Percentiles rank a stretch among this genome's conserved stretches.
phyloP scores from a whole-genome alignment of 1,140 invertebrate species.

The Hyposmocoma kahamanoa region DNA sequence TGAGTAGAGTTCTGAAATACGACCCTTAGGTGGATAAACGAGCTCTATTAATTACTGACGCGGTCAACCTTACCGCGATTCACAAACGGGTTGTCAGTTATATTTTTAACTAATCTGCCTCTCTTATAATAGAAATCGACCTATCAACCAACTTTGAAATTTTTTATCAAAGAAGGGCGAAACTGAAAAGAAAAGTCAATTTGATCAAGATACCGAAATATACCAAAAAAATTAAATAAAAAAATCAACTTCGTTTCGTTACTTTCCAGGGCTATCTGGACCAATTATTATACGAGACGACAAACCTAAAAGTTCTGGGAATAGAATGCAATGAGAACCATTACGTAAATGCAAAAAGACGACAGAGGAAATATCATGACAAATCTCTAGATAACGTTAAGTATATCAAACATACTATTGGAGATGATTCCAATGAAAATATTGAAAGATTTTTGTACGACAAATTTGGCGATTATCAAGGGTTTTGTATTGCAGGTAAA shows the following conservation, averaged over 20 bases:
- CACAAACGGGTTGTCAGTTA: no score
- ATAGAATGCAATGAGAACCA: conserved; percentile 79
- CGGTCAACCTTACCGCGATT: no score
- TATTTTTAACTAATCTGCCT: no score
- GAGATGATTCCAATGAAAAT: conserved; percentile 55
- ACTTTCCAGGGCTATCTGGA: conserved; percentile 83
- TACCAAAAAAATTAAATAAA: no score
- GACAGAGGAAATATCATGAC: conserved; percentile 75
- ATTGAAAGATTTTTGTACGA: conserved; percentile 65
- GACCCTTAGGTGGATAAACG: no score
- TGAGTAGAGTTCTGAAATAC: no score
- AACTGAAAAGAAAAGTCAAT: no score
- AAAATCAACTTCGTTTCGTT: conserved; percentile 3
- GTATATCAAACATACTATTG: conserved; percentile 75
- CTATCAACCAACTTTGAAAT: no score
- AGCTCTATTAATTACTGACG: no score
- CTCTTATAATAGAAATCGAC: no score
- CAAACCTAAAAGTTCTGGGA: conserved; percentile 80
- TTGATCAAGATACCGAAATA: no score
- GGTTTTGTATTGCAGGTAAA: conserved; percentile 53
- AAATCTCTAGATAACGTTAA: conserved; percentile 72
- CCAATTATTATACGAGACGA: conserved; percentile 78
- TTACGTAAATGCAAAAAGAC: conserved; percentile 77
- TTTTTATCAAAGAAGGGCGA: no score
- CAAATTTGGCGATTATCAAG: conserved; percentile 35